These are phyloP conservation scores for Microctonus aethiopoides DNA, from an alignment of 2,888 invertebrate species.

Conservation along the genomic window DNA sequence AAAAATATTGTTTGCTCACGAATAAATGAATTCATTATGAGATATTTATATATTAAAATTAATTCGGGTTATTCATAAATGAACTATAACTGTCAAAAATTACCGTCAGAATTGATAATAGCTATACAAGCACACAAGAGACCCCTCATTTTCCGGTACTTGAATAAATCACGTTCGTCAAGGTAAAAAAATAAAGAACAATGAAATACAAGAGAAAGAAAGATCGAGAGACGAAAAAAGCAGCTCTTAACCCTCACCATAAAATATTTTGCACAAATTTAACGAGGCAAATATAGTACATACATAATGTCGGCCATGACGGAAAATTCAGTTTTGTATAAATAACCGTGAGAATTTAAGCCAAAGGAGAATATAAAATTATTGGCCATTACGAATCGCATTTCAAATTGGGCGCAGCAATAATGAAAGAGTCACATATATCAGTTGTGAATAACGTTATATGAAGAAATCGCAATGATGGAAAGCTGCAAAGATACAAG, in stretches of 20 bases:
- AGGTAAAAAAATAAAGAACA: constrained; percentile 27
- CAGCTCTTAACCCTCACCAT: background rate
- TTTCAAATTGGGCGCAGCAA: background rate
- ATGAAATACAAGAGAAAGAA: constrained; percentile 14
- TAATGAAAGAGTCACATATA: background rate
- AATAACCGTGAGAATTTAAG: constrained; percentile 18
- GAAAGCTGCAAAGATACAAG: constrained; percentile 17
- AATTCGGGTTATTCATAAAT: background rate
- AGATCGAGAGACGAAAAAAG: background rate
- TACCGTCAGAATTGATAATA: background rate
- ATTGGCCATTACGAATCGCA: background rate
- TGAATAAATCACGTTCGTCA: constrained; percentile 52
- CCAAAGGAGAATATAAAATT: constrained; percentile 15
- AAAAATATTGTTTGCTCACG: background rate
- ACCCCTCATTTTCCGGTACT: constrained; percentile 50
- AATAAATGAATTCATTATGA: background rate
- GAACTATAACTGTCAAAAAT: background rate
- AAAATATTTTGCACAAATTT: background rate
- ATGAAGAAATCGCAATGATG: constrained; percentile 5
- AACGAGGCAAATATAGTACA: background rate
- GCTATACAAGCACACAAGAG: background rate
- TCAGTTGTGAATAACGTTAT: background rate
- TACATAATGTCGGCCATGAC: background rate
- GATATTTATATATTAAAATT: background rate
- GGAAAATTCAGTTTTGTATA: background rate